Base-by-base conservation (phyloP, 2,888 invertebrate genomes). In the Drosophila melanocephala region DNA sequence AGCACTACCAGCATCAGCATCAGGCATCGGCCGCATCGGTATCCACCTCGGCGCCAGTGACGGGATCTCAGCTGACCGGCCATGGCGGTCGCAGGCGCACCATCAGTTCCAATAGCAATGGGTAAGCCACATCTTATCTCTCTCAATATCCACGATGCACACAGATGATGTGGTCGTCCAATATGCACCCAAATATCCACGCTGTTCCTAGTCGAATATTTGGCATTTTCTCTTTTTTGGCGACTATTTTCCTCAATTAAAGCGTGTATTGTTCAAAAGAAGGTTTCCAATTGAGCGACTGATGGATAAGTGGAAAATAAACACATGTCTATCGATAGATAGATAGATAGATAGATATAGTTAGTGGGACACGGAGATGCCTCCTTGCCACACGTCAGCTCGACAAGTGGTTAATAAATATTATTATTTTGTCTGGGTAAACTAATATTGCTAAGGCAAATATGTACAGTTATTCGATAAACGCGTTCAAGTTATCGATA, bases 81-180 rank as follows among this genome's bases (percentile, higher is more conserved):
- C 85, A 88, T 58, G 78, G 79, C 59, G 88, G 77, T 64, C 90
- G 94, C 79, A 90, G 94, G 74, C 91, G 93, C 39, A 94, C 94
- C 64, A 93, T 93, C 69, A 94, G 94, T 81, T 93, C 93, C 62
- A 94, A 93, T 70, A 94, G 94, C 80, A 93, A 93, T 84, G 93
- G 93, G 94, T 94, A 77, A 90, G 92, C 83, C 19, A 12, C 14
- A 32, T 16, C 16, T 2, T 7, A 19, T 0, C 5, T 16, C 14
- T 22, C 19, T 37, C 35, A 28, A 33, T 33, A 33, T 33, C 26
- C 26, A 26, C 26, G 26, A 26, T 26, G 26, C 26, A 26, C 26
- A 26, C 7, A 16, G 16, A 14, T 5, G 10, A n/a, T n/a, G 2
- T n/a, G 10, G n/a, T 42, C 16, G 42, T 39, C n/a, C 19, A 39